phyloP scores from a whole-genome alignment of 2,113 vertebrate genomes.

The Willisornis vidua region DNA sequence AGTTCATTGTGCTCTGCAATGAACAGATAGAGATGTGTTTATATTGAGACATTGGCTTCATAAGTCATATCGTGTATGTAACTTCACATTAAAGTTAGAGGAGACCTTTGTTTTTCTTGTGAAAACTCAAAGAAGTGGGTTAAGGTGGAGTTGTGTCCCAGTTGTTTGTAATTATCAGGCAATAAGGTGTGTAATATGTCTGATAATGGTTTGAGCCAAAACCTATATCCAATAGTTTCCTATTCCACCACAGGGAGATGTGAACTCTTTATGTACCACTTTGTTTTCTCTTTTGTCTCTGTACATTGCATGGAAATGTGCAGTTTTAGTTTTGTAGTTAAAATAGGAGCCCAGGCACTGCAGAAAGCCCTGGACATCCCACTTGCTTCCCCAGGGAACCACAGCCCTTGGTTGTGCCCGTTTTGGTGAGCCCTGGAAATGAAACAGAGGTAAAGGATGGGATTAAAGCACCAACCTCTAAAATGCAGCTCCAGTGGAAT shows the following conservation, averaged over 20 bases:
- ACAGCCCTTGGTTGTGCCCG: rapidly evolving
- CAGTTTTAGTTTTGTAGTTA: not conserved
- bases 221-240: not conserved
- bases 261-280: not conserved
- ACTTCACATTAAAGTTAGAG: not conserved
- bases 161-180: not conserved
- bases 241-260: rapidly evolving
- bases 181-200: not conserved
- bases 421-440: not conserved
- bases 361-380: not conserved
- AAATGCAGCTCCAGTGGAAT: not conserved
- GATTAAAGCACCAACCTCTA: not conserved
- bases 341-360: not conserved
- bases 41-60: not conserved
- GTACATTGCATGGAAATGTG: rapidly evolving
- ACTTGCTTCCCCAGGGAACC: not conserved
- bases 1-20: not conserved
- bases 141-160: not conserved
- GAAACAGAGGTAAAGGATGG: not conserved
- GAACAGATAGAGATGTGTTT: not conserved
- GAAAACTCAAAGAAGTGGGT: not conserved
- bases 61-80: not conserved
- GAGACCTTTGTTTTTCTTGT: not conserved
- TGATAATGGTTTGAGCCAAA: not conserved
- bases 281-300: not conserved